Base-by-base conservation (phyloP, 2,797 vertebrate genomes). In the Gadopsis bispinosus region DNA sequence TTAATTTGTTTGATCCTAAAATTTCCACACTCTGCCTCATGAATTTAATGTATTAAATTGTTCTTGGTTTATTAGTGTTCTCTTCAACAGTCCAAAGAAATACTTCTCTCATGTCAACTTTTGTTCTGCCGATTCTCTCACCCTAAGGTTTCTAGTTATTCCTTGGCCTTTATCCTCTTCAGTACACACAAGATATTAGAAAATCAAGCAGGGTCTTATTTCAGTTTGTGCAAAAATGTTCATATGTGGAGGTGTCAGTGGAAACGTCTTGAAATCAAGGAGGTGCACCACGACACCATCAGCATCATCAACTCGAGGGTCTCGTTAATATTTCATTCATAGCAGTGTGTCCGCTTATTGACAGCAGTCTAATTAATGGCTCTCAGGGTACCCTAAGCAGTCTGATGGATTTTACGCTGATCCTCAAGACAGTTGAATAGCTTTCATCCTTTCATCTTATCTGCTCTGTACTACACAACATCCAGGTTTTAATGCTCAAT, bases 301-400 rank as follows among this genome's bases (percentile, higher is more conserved):
- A 29, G 37, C 33, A 35, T 73, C 62, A 61, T 73, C 45, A 60
- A 22, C 66, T 69, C 11, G 26, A 58, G 11, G 6, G 35, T 37
- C 19, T 85, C 43, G 69, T 62, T 63, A 68, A 37, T 7, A 33
- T 12, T 33, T 73, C 39, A 76, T 74, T 83, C 31, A 54, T 12
- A 55, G 41, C 72, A 53, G 55, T 37, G 13, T 37, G 9, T 75
- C 69, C 56, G 69, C 67, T 65, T 77, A 80, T 69, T 81, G 81
- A 81, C 75, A 67, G 63, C 58, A 70, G 33, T 62, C 17, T 60
- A 79, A 82, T 68, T n/a, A 80, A 68, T 68, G 35, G 47, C 76
- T 62, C 66, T 83, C n/a, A 71, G 39, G 47, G 29, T 55, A 55
- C 41, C 78, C 8, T 33, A 33, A 68, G 35, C 54, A 66, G 47